These are phyloP conservation scores for Girardinichthys multiradiatus DNA, from an alignment of 2,113 vertebrate genomes.

Conservation along the genomic window DNA sequence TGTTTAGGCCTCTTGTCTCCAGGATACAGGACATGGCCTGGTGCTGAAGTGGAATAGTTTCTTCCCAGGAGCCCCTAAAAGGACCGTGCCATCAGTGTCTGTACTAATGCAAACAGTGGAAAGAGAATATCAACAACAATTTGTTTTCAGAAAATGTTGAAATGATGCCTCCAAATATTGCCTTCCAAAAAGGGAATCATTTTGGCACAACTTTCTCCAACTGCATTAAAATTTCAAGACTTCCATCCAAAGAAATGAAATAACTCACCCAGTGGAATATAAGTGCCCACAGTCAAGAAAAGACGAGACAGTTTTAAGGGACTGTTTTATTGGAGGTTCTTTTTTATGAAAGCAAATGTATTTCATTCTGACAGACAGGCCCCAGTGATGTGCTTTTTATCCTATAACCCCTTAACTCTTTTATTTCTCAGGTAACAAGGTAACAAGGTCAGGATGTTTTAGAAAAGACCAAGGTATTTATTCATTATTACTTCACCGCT, in stretches of 20 bases:
- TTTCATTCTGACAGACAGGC: constrained; percentile 54
- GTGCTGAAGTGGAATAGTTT: constrained; percentile 32
- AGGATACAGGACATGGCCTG: constrained; percentile 48
- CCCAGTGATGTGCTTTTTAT: constrained; percentile 46
- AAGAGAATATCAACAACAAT: constrained; percentile 39
- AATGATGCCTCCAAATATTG: constrained; percentile 43
- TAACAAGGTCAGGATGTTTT: constrained; percentile 26
- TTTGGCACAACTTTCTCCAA: constrained; percentile 45
- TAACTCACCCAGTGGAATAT: constrained; percentile 48
- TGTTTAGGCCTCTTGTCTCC: constrained; percentile 65
- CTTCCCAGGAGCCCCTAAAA: constrained; percentile 8
- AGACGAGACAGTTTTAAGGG: constrained; percentile 65
- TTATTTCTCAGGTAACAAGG: constrained; percentile 15
- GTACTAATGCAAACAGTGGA: constrained; percentile 46
- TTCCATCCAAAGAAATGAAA: constrained; percentile 47
- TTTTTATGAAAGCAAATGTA: constrained; percentile 61
- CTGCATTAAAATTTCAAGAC: constrained; percentile 43
- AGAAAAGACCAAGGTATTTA: background rate
- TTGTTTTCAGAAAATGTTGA: constrained; percentile 10
- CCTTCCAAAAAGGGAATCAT: constrained; percentile 52
- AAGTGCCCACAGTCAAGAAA: constrained; percentile 45
- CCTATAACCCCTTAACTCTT: constrained; percentile 27
- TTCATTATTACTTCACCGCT: constrained; percentile 19
- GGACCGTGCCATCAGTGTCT: constrained; percentile 17
- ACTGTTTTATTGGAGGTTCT: constrained; percentile 54